Evolutionary conservation across 2,113 vertebrate species (phyloP), one percentile per base, ranked within the genome.

Genomic region (Chunga burmeisteri): DNA sequence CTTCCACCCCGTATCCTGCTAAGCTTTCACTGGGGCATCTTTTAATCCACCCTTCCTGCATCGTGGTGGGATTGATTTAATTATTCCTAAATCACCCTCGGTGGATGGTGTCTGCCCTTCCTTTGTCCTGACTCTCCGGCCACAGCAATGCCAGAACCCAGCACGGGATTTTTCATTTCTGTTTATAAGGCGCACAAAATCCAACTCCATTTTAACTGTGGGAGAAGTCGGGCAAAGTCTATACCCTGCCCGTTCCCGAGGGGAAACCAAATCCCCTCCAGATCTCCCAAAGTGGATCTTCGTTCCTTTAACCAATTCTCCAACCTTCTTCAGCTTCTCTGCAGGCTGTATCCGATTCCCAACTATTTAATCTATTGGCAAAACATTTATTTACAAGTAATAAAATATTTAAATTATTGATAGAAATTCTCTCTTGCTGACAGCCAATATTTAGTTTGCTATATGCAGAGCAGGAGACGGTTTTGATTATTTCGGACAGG

Each of bases 11-110:
- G 16, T 61, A 78, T 52, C 75, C 84, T 38, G 47, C 66, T 86
- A 77, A 92, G 94, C 94, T 97, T 97, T 96, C 89, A 90, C 92
- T 90, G 55, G 59, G 81, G 42, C 63, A 47, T 90, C 88, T 94
- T 96, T 85, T 96, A 97, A 97, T 96, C 93, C 96, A 97, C 77
- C 78, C 73, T 95, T 95, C 86, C 84, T 93, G 80, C 79, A 66
- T 27, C 63, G 36, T 95, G 93, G 40, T 47, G 80, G 86, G 93
- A 95, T 94, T 95, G 85, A 95, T 95, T 96, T 96, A 97, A 97
- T 97, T 96, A 88, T 94, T 94, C 74, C 86, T 92, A 91, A 91
- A 93, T 93, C 95, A 74, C 75, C 82, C 83, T 84, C 40, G 11
- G 74, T 79, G 84, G 81, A 96, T 87, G 67, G 61, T 92, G 59